These are phyloP conservation scores for Eumeta japonica DNA, from an alignment of 1,140 invertebrate species.

Conservation along the genomic window DNA sequence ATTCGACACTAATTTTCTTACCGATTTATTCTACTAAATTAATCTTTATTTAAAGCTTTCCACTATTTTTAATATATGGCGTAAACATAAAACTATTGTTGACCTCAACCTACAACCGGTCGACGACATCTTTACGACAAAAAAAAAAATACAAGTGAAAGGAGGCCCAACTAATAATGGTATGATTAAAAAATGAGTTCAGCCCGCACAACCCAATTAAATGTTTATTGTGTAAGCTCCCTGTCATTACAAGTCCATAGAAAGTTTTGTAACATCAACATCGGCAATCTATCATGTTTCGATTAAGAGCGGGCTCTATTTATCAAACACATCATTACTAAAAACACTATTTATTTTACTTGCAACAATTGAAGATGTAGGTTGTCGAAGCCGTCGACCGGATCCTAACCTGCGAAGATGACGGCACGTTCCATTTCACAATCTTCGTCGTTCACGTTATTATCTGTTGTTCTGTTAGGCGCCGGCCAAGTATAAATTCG, in stretches of 20 bases:
- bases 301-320: conserved; percentile 18
- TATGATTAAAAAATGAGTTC: conserved; percentile 44
- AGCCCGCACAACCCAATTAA: conserved; percentile 46
- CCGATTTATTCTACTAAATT: no score
- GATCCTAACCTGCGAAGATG: no score
- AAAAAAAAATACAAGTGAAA: conserved; percentile 31
- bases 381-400: no score
- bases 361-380: no score
- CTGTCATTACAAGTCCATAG: conserved; percentile 33
- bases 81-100: no score
- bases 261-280: conserved; percentile 33
- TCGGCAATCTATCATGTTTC: conserved; percentile 25
- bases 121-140: not conserved
- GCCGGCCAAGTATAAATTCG: conserved; percentile 60
- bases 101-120: no score
- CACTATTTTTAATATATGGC: no score
- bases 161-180: conserved; percentile 20
- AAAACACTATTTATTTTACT: not conserved
- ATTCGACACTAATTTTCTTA: no score
- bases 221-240: conserved; percentile 44
- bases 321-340: conserved; percentile 15
- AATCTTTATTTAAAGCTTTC: no score
- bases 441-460: no score
- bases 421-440: no score
- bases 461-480: conserved; percentile 26